Percentiles rank a stretch among this genome's conserved stretches.
Evolutionary conservation across 2,888 invertebrate genomes (phyloP).

Genomic region (Cantharis rufa): DNA sequence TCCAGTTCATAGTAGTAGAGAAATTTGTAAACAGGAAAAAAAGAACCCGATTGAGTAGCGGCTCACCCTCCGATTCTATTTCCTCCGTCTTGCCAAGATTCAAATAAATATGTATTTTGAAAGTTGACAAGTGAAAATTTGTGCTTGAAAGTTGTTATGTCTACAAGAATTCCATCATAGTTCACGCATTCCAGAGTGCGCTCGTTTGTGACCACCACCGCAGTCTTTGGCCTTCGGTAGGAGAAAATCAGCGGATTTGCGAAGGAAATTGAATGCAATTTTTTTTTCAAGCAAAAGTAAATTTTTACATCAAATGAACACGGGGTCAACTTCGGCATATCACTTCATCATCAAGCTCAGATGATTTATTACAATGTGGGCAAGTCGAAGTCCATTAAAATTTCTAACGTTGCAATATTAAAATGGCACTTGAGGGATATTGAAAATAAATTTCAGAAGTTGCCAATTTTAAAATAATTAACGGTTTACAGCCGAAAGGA

Average conservation of each 20-base stretch:
- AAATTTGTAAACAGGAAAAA: neutral
- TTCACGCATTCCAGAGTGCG: neutral
- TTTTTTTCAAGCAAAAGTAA: too few species aligned
- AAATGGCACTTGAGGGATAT: neutral
- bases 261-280: neutral
- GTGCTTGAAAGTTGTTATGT: neutral
- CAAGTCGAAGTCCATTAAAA: neutral
- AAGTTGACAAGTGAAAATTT: neutral
- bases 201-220: neutral
- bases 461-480: neutral
- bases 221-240: neutral
- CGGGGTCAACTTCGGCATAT: neutral
- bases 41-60: neutral
- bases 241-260: neutral
- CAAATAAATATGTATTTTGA: neutral
- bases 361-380: neutral
- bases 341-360: neutral
- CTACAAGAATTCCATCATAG: neutral
- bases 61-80: neutral
- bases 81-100: neutral
- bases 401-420: neutral
- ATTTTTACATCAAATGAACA: too few species aligned
- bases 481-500: neutral
- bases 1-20: neutral
- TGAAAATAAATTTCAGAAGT: neutral